Base-by-base conservation (phyloP, 2,888 invertebrate species). In the Polyploca ridens region DNA sequence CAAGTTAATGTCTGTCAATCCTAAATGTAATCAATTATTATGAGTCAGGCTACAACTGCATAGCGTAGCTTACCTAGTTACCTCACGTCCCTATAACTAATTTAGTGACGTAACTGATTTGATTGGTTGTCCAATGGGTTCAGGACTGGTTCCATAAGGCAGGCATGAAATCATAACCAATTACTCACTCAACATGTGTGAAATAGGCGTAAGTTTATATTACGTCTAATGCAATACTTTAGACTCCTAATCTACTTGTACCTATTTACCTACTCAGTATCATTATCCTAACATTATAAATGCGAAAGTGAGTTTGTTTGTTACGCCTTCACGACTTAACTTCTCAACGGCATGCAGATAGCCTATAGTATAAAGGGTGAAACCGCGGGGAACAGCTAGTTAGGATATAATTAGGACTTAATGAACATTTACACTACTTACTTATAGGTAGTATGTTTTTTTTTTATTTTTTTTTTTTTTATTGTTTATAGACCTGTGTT, bases 31-130 rank as follows among this genome's bases (percentile, higher is more conserved):
- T 16, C 8, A 16, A n/a, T 46, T 4, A 46, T 6, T 16, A 65
- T 63, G 68, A 70, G 72, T 69, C 70, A 73, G 73, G 70, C 71
- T 69, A 72, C 77, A 71, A 70, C 75, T 67, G 69, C 78, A 81
- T 74, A 75, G 64, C 68, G 69, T 68, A 63, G 61, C 66, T 71
- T 70, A 64, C 60, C 58, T 66, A 68, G 72, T 84, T 86, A 78
- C 84, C 77, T 75, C 83, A 85, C 70, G 77, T 83, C 79, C 82
- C 79, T 77, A 72, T 76, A 76, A 72, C 75, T 71, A 69, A 79
- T 62, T 65, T 58, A 65, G 65, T 85, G 77, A 80, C 68, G 81
- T 82, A 84, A 86, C 71, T 66, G 64, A 64, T 81, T 79, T 79
- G 79, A 84, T 77, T 73, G 72, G 75, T 74, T 67, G 73, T 74